Evolutionary conservation across 2,888 invertebrate genomes (phyloP).

Genomic region (Chaetoderma sp.): DNA sequence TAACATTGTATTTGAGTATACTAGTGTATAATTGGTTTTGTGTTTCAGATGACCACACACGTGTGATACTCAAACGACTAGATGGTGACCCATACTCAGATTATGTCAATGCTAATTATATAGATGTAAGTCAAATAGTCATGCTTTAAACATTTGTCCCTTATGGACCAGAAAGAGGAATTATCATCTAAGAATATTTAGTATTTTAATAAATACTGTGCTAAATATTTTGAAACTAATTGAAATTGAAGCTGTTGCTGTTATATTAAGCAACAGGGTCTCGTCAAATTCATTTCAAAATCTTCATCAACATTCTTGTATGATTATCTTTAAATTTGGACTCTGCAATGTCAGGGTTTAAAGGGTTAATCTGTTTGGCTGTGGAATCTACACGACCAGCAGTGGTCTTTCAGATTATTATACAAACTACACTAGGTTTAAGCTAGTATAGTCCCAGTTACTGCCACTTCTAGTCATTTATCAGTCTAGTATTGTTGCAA

Average conservation of each 20-base stretch:
- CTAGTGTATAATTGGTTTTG: neutral
- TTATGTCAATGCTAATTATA: conserved; percentile 68
- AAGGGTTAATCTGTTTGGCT: too few species aligned
- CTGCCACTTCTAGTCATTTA: too few species aligned
- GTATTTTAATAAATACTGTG: neutral
- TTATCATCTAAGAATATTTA: neutral
- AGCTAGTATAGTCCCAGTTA: too few species aligned
- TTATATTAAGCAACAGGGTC: neutral
- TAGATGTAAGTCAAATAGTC: conserved; percentile 58
- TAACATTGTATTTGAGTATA: neutral
- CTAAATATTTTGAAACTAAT: neutral
- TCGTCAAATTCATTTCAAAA: too few species aligned
- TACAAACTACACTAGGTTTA: too few species aligned
- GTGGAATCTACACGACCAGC: too few species aligned
- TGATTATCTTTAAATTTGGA: too few species aligned
- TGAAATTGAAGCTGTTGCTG: neutral
- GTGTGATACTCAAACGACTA: conserved; percentile 60
- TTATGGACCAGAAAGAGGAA: neutral
- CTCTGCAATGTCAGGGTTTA: too few species aligned
- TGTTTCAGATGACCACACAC: conserved; percentile 65
- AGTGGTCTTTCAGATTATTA: too few species aligned
- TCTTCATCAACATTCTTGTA: too few species aligned
- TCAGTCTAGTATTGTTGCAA: too few species aligned
- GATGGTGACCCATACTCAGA: conserved; percentile 59
- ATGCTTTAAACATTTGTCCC: conserved; percentile 27